A percentile compares a stretch with the other conserved stretches of the same genome.
phyloP scores from a whole-genome alignment of 2,797 vertebrate species.

The Dallia pectoralis region DNA sequence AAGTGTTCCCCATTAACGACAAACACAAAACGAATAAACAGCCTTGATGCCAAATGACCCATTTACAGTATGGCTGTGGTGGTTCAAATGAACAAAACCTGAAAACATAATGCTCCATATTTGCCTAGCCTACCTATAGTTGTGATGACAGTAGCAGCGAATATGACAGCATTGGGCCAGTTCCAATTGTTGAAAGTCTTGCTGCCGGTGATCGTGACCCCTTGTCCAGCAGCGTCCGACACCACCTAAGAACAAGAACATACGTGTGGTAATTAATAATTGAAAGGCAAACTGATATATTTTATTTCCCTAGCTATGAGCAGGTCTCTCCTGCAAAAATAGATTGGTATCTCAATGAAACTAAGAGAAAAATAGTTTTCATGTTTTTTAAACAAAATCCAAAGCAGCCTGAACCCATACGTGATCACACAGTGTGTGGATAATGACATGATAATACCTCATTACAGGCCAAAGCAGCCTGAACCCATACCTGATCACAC shows the following conservation, averaged over 20 bases:
- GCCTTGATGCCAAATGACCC: conserved; percentile 20
- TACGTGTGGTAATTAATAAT: background rate
- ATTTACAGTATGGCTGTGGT: conserved; percentile 25
- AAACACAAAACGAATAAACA: conserved; percentile 12
- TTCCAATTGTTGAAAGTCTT: conserved; percentile 99
- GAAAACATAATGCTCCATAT: background rate
- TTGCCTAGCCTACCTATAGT: conserved; percentile 84
- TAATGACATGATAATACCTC: too few relatives aligned
- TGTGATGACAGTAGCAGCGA: conserved; percentile 97
- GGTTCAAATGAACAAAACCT: conserved; percentile 27
- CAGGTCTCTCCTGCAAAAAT: background rate
- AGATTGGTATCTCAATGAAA: too few relatives aligned
- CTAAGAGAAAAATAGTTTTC: too few relatives aligned
- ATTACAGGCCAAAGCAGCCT: too few relatives aligned
- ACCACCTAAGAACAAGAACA: conserved; percentile 74
- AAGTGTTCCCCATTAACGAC: conserved; percentile 2
- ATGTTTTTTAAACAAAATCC: conserved; percentile 1
- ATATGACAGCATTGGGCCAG: conserved; percentile 98
- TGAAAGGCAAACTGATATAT: background rate
- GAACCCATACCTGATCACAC: too few relatives aligned
- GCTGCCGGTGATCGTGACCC: conserved; percentile 91
- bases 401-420: background rate
- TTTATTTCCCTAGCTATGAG: background rate
- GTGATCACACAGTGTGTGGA: background rate
- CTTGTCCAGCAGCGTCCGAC: conserved; percentile 90